phyloP scores from a whole-genome alignment of 2,888 invertebrate genomes.

The Macrosoma leucophasiata region DNA sequence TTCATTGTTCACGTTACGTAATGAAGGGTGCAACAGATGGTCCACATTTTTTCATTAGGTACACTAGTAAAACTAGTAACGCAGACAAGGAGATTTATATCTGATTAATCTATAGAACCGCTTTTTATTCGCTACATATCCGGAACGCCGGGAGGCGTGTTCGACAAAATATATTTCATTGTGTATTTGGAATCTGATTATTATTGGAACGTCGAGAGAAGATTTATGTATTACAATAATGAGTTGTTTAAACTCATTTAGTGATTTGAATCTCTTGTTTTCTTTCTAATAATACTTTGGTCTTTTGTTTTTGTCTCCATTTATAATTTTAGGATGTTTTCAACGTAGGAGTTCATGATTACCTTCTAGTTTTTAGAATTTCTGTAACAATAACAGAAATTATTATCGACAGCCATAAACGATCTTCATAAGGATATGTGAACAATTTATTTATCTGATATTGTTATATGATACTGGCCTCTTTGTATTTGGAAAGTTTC shows the following conservation, averaged over 20 bases:
- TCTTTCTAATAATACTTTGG: too few species aligned
- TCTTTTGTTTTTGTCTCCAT: too few species aligned
- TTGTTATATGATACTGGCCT: too few species aligned
- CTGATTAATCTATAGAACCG: constrained; percentile 63
- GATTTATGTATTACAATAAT: constrained; percentile 9
- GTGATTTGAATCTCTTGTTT: too few species aligned
- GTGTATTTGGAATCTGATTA: constrained; percentile 45
- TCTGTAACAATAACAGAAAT: too few species aligned
- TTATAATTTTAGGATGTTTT: too few species aligned
- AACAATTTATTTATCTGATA: too few species aligned
- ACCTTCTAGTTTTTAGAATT: too few species aligned
- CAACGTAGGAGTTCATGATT: too few species aligned
- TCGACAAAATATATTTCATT: constrained; percentile 56
- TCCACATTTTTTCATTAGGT: constrained; percentile 70
- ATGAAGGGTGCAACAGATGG: constrained; percentile 75
- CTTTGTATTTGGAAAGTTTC: constrained; percentile 4
- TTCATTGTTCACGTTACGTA: constrained; percentile 54
- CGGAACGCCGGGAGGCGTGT: constrained; percentile 62
- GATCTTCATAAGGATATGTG: too few species aligned
- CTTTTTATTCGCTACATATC: constrained; percentile 63
- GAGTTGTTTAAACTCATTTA: too few species aligned
- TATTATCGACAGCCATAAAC: too few species aligned
- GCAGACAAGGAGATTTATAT: constrained; percentile 62
- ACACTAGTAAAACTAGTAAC: constrained; percentile 56
- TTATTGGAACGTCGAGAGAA: constrained; percentile 25